Evolutionary conservation across 2,888 invertebrate species (phyloP), one percentile per base, ranked within the genome.

Genomic region (Drosophila paramelanica): DNA sequence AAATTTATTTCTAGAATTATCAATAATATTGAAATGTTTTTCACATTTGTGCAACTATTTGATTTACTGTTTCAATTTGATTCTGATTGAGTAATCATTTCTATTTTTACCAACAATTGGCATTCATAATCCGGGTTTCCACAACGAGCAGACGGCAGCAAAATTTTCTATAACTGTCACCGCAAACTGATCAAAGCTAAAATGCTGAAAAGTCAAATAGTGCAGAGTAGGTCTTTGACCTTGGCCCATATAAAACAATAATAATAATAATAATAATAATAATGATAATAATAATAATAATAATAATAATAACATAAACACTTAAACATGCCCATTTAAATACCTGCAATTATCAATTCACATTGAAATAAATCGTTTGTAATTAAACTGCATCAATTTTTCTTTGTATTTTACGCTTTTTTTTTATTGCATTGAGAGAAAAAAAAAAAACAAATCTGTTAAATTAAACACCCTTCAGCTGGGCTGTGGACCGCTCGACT

Each of bases 391-490:
- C 23, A 23, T 17, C 23, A 23, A 23, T 0, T 3, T 23, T 23
- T 23, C 23, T 56, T 51, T 67, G 42, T 62, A 58, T 67, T 65
- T 73, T 70, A 36, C 53, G 43, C 41, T 47, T 56, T 64, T 56
- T 62, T 76, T 86, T 82, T 83, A 83, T 86, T 69, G 76, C 77
- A 68, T 71, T 66, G 72, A 80, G 68, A 85, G 73, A 74, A 80
- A 69, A 85, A 77, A 85, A 77, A 82, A 74, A 81, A 72, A 67
- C 62, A 72, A 70, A 64, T 75, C 49, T 64, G 57, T 70, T 75
- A 69, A 69, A 78, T 83, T 71, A 73, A 64, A 71, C 58, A 65
- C 51, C 61, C 67, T 53, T 55, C 56, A 36, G 50, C 10, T 49
- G 50, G 70, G 61, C 43, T 10, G 33, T 38, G 58, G 42, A 58